phyloP scores from a whole-genome alignment of 30 jellyfish, hydroid and myxozoan genomes.

The Clytia hemisphaerica region DNA sequence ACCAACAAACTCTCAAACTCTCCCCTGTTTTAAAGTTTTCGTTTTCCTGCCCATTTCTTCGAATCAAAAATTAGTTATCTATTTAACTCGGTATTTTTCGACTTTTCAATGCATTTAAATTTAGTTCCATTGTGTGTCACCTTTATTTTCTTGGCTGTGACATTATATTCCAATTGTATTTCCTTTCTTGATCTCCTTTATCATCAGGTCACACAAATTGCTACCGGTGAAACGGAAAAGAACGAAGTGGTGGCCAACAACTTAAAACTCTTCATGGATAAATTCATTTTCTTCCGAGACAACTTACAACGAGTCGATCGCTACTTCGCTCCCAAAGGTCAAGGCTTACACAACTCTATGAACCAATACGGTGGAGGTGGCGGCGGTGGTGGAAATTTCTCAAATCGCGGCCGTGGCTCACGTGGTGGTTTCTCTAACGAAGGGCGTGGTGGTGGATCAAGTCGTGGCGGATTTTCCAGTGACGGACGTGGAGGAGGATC shows the following conservation, averaged over 20 bases:
- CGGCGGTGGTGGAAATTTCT: not conserved
- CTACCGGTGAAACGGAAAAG: constrained; percentile 35
- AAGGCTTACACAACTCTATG: not conserved
- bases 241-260: constrained; percentile 25
- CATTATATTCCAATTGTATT: too few relatives aligned
- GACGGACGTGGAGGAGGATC: not conserved
- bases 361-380: not conserved
- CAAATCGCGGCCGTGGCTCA: constrained; percentile 1
- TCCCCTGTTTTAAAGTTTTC: too few relatives aligned
- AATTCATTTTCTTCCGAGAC: constrained; percentile 16
- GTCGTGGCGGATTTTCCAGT: not conserved
- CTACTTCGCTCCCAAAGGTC: constrained; percentile 30
- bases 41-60: too few relatives aligned
- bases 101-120: too few relatives aligned
- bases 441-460: not conserved
- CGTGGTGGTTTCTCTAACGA: constrained; percentile 5
- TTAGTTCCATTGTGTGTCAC: too few relatives aligned
- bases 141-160: too few relatives aligned
- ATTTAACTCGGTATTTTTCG: too few relatives aligned
- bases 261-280: constrained; percentile 6
- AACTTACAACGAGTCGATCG: constrained; percentile 28
- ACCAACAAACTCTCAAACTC: too few relatives aligned
- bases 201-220: constrained; percentile 17
- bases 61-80: too few relatives aligned
- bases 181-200: too few relatives aligned